Evolutionary conservation across 2,888 invertebrate species (phyloP).

Genomic region (Caenorhabditis sinica): DNA sequence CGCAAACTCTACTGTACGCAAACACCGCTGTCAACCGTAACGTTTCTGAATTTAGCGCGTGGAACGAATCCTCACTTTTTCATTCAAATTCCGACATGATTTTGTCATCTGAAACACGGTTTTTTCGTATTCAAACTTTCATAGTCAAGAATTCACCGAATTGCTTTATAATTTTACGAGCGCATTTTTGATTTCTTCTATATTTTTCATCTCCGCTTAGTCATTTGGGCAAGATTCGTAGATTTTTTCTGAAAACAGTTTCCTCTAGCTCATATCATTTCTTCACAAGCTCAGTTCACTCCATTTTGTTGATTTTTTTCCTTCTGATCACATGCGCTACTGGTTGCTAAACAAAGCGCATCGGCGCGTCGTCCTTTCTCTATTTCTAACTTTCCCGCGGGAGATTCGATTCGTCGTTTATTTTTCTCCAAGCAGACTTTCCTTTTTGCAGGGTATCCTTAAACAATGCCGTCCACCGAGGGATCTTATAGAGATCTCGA

Average conservation of each 20-base stretch:
- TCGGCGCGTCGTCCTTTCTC: neutral
- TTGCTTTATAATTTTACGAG: no score
- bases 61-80: constrained; percentile 10
- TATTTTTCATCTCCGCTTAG: no score
- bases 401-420: neutral
- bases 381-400: neutral
- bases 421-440: neutral
- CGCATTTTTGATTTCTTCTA: no score
- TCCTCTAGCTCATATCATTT: no score
- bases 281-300: no score
- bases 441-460: constrained; percentile 1
- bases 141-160: no score
- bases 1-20: constrained; percentile 18
- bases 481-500: constrained; percentile 53
- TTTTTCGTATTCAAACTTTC: no score
- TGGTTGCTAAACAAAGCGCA: constrained; percentile 14
- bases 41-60: constrained; percentile 17
- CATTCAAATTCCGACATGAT: neutral
- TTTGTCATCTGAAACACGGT: neutral
- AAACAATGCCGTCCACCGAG: constrained; percentile 40
- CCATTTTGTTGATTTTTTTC: neutral
- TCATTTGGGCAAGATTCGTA: no score
- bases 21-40: constrained; percentile 26
- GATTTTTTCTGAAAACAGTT: no score
- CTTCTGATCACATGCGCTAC: neutral